Conservation (phyloP, 2,797 vertebrate species). For the Oreortyx pictus region DNA sequence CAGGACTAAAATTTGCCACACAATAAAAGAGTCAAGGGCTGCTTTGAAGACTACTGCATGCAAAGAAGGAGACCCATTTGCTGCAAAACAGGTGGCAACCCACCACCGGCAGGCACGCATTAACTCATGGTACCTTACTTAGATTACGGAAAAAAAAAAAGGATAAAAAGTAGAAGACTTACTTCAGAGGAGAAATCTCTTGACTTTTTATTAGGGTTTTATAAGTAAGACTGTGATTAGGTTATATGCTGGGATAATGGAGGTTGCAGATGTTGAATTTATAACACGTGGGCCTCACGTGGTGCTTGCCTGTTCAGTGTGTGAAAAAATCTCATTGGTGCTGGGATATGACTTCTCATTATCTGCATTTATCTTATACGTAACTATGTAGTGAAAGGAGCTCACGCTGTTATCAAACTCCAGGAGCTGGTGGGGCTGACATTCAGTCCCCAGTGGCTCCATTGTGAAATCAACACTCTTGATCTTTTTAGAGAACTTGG, state of each 20-base stretch:
- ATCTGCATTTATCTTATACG: background rate
- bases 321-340: background rate
- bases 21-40: conserved; percentile 13
- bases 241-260: background rate
- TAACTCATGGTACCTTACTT: conserved; percentile 42
- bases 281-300: background rate
- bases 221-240: background rate
- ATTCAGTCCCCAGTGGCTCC: background rate
- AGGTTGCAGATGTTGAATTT: background rate
- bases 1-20: background rate
- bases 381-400: background rate
- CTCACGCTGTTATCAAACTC: background rate
- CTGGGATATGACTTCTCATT: background rate
- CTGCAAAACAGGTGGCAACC: conserved; percentile 60
- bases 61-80: background rate
- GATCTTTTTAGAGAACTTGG: background rate
- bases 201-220: background rate
- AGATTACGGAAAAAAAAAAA: background rate
- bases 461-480: background rate
- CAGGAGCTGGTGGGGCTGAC: background rate
- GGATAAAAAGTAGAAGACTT: conserved; percentile 2
- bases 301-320: background rate
- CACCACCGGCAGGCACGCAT: conserved; percentile 15
- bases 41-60: background rate
- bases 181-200: background rate